Conservation (phyloP, 2,797 vertebrate species). For the Momotus momota region DNA sequence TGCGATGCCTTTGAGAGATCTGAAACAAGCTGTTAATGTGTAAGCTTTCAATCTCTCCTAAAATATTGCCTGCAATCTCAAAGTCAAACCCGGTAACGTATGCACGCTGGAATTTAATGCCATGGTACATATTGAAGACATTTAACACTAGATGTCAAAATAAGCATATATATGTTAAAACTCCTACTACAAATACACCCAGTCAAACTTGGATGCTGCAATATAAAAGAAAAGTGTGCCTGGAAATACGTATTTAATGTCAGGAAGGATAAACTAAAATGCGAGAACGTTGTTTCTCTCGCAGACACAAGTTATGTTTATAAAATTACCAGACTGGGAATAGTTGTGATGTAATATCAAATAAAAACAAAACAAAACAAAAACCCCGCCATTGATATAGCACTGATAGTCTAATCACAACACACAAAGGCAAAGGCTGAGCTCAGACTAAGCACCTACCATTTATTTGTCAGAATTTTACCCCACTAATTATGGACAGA, state of each 20-base stretch:
- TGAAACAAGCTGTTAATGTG: constrained; percentile 40
- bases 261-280: neutral
- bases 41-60: neutral
- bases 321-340: neutral
- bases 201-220: constrained; percentile 33
- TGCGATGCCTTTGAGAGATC: constrained; percentile 1
- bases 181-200: constrained; percentile 21
- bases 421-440: neutral
- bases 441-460: neutral
- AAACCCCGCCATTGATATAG: neutral
- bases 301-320: neutral
- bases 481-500: neutral
- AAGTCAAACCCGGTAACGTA: constrained; percentile 3
- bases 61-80: neutral
- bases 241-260: neutral
- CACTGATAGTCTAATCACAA: neutral
- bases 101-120: constrained; percentile 12
- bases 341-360: constrained; percentile 7
- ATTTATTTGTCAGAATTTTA: constrained; percentile 2
- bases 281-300: neutral
- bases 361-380: neutral
- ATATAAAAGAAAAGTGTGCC: neutral
- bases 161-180: constrained; percentile 40
- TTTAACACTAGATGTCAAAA: constrained; percentile 59
- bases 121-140: neutral